Percentiles rank a stretch among this genome's conserved stretches.
phyloP scores from a whole-genome alignment of 2,797 vertebrate genomes.

The Champsocephalus esox region DNA sequence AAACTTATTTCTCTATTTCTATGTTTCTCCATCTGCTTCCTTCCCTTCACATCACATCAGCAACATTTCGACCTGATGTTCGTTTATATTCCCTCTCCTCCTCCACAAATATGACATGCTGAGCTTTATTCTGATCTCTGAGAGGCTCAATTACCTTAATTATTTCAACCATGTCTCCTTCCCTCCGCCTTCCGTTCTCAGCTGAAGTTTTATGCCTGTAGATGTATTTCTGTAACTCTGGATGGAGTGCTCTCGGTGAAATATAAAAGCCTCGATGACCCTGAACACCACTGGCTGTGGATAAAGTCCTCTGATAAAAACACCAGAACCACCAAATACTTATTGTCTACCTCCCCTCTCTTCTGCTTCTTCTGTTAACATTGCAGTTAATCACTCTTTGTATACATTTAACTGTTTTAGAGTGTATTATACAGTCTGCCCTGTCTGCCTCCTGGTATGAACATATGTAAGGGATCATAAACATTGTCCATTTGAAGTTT shows the following conservation, averaged over 20 bases:
- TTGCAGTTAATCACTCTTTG: not conserved
- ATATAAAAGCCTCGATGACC: conserved; percentile 34
- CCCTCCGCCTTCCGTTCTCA: not conserved
- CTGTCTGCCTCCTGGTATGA: too few relatives aligned
- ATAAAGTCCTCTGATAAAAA: conserved; percentile 27
- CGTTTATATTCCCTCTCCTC: conserved; percentile 1
- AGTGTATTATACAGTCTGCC: too few relatives aligned
- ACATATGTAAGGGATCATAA: too few relatives aligned
- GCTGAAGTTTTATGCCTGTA: not conserved
- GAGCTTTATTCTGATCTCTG: conserved; percentile 1
- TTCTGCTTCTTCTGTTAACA: not conserved
- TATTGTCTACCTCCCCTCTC: not conserved
- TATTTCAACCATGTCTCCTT: conserved; percentile 19
- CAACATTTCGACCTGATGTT: conserved; percentile 11
- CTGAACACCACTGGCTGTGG: not conserved
- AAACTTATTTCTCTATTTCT: too few relatives aligned
- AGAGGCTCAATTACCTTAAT: conserved; percentile 52
- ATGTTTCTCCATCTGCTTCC: not conserved
- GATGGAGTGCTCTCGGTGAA: conserved; percentile 7
- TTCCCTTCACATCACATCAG: not conserved
- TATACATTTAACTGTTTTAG: not conserved
- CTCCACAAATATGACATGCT: not conserved
- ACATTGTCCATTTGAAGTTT: too few relatives aligned
- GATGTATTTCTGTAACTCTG: conserved; percentile 13
- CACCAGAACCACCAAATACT: not conserved